Conservation (phyloP, 2,113 vertebrate species). For the Atrichornis clamosus region DNA sequence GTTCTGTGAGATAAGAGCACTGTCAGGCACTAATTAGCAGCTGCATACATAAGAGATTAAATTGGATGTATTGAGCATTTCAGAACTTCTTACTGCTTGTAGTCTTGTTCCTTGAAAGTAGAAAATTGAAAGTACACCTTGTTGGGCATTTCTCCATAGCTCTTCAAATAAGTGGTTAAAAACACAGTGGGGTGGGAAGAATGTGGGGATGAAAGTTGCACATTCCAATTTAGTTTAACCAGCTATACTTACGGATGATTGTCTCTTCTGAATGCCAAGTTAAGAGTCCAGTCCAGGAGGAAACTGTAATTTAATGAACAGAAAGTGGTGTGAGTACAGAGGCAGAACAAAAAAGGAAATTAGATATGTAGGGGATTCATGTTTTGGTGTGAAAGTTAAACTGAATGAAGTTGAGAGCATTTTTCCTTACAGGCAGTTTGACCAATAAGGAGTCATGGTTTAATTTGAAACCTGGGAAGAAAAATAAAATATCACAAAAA, state of each 20-base stretch:
- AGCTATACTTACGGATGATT: neutral
- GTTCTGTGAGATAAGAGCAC: neutral
- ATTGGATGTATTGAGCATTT: neutral
- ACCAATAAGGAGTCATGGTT: neutral
- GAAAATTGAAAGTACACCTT: neutral
- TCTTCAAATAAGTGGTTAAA: neutral
- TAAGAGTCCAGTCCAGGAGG: neutral
- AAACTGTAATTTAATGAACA: neutral
- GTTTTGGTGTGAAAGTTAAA: neutral
- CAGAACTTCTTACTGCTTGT: neutral
- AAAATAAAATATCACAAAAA: neutral
- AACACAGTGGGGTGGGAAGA: neutral
- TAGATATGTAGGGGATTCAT: neutral
- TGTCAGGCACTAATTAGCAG: neutral
- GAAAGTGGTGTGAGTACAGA: neutral
- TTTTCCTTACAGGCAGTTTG: neutral
- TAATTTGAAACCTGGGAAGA: neutral
- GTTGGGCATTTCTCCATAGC: neutral
- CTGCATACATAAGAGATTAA: neutral
- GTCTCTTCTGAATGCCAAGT: neutral
- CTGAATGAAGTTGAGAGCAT: neutral
- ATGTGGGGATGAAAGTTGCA: neutral
- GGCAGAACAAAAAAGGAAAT: neutral
- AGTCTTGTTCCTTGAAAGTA: neutral
- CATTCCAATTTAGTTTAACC: neutral